Conservation (phyloP, 2,797 vertebrate species). For the Darevskia mixta region DNA sequence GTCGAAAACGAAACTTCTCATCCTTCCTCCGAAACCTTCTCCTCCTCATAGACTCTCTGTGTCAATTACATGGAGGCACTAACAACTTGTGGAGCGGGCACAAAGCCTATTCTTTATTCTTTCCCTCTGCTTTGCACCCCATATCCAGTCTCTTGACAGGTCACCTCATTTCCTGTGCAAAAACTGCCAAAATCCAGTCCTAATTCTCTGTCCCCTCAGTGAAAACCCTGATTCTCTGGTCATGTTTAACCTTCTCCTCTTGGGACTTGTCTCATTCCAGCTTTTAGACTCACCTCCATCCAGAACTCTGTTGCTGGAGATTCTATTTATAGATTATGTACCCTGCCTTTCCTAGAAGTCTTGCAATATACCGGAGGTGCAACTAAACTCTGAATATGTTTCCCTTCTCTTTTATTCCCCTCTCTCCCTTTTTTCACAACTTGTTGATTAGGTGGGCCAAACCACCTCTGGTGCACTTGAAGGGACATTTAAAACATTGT, state of each 20-base stretch:
- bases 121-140: neutral
- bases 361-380: too few species aligned
- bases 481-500: neutral
- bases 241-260: neutral
- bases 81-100: neutral
- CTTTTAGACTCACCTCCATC: neutral
- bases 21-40: neutral
- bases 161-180: neutral
- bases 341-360: too few species aligned
- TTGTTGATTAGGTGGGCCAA: neutral
- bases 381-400: neutral
- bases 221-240: neutral
- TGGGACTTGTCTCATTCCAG: neutral
- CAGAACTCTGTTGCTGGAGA: too few species aligned
- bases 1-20: constrained; percentile 16
- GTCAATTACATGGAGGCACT: neutral
- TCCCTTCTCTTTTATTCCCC: neutral
- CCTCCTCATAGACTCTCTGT: neutral
- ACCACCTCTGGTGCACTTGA: neutral
- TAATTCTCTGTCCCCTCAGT: neutral
- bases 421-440: neutral
- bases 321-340: too few species aligned
- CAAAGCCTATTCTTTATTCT: neutral
- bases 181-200: neutral
- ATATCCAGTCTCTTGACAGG: neutral